Evolutionary conservation across 1,140 invertebrate species (phyloP), one percentile per base, ranked within the genome.

Genomic region (Drosophila subobscura): DNA sequence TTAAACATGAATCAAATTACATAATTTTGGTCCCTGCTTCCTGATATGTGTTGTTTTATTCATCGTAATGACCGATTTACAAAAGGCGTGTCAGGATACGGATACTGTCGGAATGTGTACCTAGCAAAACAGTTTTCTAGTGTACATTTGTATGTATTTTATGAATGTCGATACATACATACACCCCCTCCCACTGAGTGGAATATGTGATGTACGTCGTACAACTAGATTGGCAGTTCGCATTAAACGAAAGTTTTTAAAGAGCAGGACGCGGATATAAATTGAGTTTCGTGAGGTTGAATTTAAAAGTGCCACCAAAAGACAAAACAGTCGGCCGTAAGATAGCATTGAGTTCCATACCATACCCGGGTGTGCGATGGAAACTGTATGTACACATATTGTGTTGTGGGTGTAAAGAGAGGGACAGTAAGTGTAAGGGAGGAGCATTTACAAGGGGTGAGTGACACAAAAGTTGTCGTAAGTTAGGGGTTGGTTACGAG

Each of bases 401-500:
- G 40, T 53, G 27, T 40, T 37, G 12, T 25, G 53, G 53, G 56
- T 23, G 20, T 59, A 23, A 7, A 23, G 37, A 45, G 40, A 53
- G 22, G 40, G 68, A 56, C 41, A 53, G 47, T 4, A n/a, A 61
- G 8, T 55, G 22, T 33, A 46, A 54, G 55, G 55, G 40, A 53
- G 37, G 33, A 51, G 41, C 64, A 55, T 57, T 79, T 65, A 58
- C 61, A 80, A 67, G 51, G 67, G 78, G 78, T 81, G 77, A 81
- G 72, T 77, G 72, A 81, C 72, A 77, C 57, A 61, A 54, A 47
- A 63, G 46, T 79, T 57, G 58, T 25, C 27, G 33, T 45, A 54
- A 66, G 45, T 68, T 81, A 77, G 78, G 76, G 78, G 77, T 80
- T 81, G 78, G 47, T 77, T 51, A 56, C 47, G 49, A 75, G 60